Base-by-base conservation (phyloP, 1,140 invertebrate species). In the Trichonephila inaurata region DNA sequence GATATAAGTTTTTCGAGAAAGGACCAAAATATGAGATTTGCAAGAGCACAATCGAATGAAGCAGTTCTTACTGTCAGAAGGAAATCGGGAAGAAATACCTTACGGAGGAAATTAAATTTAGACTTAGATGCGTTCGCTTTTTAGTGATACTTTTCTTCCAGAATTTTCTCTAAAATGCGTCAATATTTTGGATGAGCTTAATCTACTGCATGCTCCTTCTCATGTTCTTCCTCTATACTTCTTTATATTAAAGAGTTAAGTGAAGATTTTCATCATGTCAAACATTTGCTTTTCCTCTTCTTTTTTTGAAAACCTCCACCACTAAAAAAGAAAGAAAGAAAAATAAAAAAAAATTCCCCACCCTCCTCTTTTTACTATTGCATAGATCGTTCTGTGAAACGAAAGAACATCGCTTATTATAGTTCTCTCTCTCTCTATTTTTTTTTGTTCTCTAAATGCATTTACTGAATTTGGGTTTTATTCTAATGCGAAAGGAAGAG, bases 231-330 rank as follows among this genome's bases (percentile, higher is more conserved):
- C 21, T 6, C 33, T 58, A 72, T 44, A 66, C 19, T 33, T 24
- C 21, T 69, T 51, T 89, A 89, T 85, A 85, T 85, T 89, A 89
- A 72, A 66, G 88, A 89, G 61, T 89, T 72, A 89, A 89, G 88
- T 89, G 88, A 85, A 89, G 88, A 66, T 89, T 89, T 89, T 89
- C 88, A 89, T 89, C 88, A 89, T 89, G 88, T 89, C 88, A 85
- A 85, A 85, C 83, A 89, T 72, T 72, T 89, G 40, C 28, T 18
- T 72, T 72, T 62, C 0, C 88, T 51, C 44, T 19, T 28, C 28
- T 88, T 66, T 58, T 40, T 40, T 88, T 28, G n/a, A 69, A 69
- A 69, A n/a, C 66, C 58, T 60, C 19, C 18, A 81, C 6, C 62
- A 5, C 16, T 2, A 77, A 77, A 77, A 24, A 77, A 14, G 24